These are phyloP conservation scores for Xylota sylvarum DNA, from an alignment of 2,888 invertebrate species.

Conservation along the genomic window DNA sequence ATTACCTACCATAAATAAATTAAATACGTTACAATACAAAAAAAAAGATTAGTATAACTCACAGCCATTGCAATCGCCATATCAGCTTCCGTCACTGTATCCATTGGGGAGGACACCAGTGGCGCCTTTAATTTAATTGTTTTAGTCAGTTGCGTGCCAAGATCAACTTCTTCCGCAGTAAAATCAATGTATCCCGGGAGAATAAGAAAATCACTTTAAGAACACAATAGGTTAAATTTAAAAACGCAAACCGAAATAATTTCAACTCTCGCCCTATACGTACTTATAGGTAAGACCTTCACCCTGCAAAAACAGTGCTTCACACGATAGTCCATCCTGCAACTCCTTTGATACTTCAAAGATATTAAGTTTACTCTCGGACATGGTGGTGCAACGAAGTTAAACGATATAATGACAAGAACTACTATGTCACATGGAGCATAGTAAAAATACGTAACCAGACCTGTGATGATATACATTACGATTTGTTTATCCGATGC, in stretches of 20 bases:
- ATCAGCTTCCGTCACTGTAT: constrained; percentile 99
- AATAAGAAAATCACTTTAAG: constrained; percentile 94
- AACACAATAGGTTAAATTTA: not conserved
- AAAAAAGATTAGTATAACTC: constrained; percentile 82
- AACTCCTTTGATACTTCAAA: constrained; percentile 72
- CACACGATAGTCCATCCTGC: constrained; percentile 93
- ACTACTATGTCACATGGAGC: too few species aligned
- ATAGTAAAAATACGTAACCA: too few species aligned
- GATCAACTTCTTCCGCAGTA: constrained; percentile 95
- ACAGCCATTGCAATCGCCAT: constrained; percentile 99
- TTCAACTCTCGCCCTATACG: constrained; percentile 79
- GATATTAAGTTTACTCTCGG: constrained; percentile 6
- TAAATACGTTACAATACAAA: not conserved
- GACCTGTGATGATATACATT: too few species aligned
- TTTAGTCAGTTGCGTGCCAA: constrained; percentile 95
- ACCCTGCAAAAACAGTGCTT: constrained; percentile 91
- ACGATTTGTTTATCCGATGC: too few species aligned
- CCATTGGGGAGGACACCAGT: constrained; percentile 99
- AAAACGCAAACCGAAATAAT: not conserved
- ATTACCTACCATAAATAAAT: not conserved
- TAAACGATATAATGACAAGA: not conserved
- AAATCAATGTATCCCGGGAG: constrained; percentile 99
- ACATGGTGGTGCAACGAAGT: constrained; percentile 8
- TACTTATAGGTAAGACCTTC: constrained; percentile 97
- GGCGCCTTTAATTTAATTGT: constrained; percentile 95